Evolutionary conservation across 1,140 invertebrate genomes (phyloP), one percentile per base, ranked within the genome.

Genomic region (Drosophila sechellia): DNA sequence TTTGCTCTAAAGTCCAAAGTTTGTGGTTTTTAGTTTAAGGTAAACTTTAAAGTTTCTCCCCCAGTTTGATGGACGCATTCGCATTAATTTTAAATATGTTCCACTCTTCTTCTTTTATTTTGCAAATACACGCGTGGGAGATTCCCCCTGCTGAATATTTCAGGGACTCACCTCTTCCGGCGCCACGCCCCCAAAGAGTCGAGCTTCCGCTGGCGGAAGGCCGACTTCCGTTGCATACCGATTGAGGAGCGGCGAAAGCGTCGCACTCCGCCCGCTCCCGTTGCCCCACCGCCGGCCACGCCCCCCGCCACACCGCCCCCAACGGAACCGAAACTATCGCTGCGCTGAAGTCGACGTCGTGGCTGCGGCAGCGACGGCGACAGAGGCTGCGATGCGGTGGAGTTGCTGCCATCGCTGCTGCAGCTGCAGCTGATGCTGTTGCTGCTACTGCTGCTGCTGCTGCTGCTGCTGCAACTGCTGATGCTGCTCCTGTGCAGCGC

Each of bases 191-290:
- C 86, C 60, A 91, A 25, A 10, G 90, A 91, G 72, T 91, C 90
- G 45, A 90, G 84, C 70, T 91, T 91, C 63, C 90, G 75, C 72
- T 91, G 90, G 15, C 90, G 86, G 59, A 91, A 91, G 49, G 90
- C 90, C 34, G 90, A 79, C 53, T 89, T 89, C 61, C 90, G 69
- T 59, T 91, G 90, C 83, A 91, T 91, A 56, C 90, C 90, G 55
- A 91, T 89, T 25, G 90, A 90, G 13, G 90, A 91, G 70, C 90
- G 86, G 22, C 90, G 90, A 77, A 90, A 91, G 52, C 81, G 90
- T 43, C 90, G 81, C 22, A 89, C 57, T 45, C 55, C 40, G 8
- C 27, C 55, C 42, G 50, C 40, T 0, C 63, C 61, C 6, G 13
- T 39, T 31, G 35, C 31, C n/a, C 27, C 31, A 3, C 15, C 25